A percentile compares a stretch with the other conserved stretches of the same genome.
Evolutionary conservation across 2,113 vertebrate genomes (phyloP).

Genomic region (Orycteropus afer): DNA sequence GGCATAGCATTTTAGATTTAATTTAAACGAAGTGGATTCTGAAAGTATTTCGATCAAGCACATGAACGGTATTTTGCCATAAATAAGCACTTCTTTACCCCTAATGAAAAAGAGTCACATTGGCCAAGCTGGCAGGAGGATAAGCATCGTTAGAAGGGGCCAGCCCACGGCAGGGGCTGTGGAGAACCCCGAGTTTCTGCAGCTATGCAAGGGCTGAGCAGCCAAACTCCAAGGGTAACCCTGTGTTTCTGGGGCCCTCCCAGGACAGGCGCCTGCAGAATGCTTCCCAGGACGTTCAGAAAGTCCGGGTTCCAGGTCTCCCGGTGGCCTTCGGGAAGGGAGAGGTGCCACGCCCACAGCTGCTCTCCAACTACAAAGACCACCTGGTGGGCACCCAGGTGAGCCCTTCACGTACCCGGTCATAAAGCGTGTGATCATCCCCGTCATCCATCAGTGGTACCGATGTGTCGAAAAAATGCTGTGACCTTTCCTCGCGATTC

Average conservation of each 20-base stretch:
- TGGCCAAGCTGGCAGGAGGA: background rate
- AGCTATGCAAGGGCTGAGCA: background rate
- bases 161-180: background rate
- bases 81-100: background rate
- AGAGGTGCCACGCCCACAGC: background rate
- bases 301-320: background rate
- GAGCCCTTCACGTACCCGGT: slow-evolving; percentile 86
- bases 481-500: slow-evolving; percentile 97
- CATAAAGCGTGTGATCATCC: slow-evolving; percentile 93
- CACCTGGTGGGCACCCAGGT: fast-evolving
- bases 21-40: background rate
- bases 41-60: background rate
- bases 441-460: slow-evolving; percentile 97
- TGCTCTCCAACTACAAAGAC: background rate
- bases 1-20: fast-evolving
- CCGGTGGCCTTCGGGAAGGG: background rate
- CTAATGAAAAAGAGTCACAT: background rate
- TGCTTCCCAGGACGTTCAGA: background rate
- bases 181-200: background rate
- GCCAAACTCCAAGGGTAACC: background rate
- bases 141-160: background rate
- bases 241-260: background rate
- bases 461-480: slow-evolving; percentile 97
- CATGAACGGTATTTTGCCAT: background rate
- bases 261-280: background rate